Percentiles rank a stretch among this genome's conserved stretches.
These are phyloP conservation scores for Coecobrya sp. DNA, from an alignment of 2,888 invertebrate genomes.

Conservation along the genomic window DNA sequence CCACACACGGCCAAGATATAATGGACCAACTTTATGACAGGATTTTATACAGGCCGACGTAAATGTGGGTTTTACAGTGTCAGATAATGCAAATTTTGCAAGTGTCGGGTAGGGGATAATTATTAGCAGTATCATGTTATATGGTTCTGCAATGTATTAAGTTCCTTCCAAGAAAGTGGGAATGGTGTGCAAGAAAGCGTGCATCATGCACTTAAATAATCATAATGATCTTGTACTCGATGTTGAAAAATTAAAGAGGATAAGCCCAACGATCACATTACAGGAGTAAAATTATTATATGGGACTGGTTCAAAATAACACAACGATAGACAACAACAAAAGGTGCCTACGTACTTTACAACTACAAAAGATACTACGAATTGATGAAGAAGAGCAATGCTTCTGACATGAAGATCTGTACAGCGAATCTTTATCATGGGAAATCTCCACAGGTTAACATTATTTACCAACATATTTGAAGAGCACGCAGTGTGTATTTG, in stretches of 20 bases:
- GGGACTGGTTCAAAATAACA: constrained; percentile 9
- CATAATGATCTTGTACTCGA: constrained; percentile 52
- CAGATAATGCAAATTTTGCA: background rate
- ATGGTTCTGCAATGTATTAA: background rate
- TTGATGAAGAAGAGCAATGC: constrained; percentile 57
- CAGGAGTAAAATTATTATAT: constrained; percentile 39
- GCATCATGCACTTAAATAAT: constrained; percentile 62
- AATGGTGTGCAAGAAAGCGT: constrained; percentile 73
- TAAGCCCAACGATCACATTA: background rate
- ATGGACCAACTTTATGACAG: background rate
- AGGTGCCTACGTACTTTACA: constrained; percentile 3
- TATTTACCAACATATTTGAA: constrained; percentile 5
- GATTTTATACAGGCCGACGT: too few species aligned
- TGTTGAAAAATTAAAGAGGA: background rate
- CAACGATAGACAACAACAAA: constrained; percentile 1
- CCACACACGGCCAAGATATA: constrained; percentile 29
- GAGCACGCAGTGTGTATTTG: background rate
- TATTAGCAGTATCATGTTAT: background rate
- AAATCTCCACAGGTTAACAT: constrained; percentile 55
- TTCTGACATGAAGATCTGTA: constrained; percentile 57
- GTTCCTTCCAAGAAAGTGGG: constrained; percentile 77
- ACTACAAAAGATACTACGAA: constrained; percentile 48
- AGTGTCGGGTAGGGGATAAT: background rate
- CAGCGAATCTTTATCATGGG: constrained; percentile 80
- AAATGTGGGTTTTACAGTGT: too few species aligned